A percentile compares a stretch with the other conserved stretches of the same genome.
phyloP scores from a whole-genome alignment of 2,113 vertebrate genomes.

The Puntigrus tetrazona region DNA sequence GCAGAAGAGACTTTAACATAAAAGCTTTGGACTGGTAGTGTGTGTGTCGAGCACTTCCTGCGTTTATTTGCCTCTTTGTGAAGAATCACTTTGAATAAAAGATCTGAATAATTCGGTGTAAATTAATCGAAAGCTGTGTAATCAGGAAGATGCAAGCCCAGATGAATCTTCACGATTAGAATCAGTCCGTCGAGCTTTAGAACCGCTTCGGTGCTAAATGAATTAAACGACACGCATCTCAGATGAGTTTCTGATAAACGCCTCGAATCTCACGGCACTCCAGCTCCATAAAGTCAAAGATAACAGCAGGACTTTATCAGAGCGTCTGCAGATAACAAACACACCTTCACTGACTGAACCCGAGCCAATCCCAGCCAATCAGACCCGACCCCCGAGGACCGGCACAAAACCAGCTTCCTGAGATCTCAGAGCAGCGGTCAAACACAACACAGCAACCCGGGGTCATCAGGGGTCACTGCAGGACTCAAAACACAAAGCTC shows the following conservation, averaged over 20 bases:
- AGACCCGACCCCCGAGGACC: too few relatives aligned
- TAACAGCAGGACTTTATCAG: not conserved
- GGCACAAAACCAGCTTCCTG: not conserved
- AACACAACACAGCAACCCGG: not conserved
- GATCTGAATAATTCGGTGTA: not conserved
- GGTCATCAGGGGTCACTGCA: not conserved
- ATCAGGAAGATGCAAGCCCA: not conserved
- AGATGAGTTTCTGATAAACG: not conserved
- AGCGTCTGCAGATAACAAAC: not conserved
- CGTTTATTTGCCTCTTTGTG: too few relatives aligned
- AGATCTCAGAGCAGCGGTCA: not conserved
- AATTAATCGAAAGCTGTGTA: not conserved
- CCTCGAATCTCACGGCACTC: not conserved
- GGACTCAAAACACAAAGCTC: not conserved
- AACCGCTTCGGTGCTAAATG: not conserved
- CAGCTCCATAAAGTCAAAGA: not conserved
- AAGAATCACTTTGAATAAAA: too few relatives aligned
- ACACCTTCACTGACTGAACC: not conserved
- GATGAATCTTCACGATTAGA: not conserved
- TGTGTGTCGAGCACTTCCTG: too few relatives aligned
- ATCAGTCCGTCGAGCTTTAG: not conserved
- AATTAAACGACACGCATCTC: not conserved
- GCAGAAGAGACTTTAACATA: too few relatives aligned
- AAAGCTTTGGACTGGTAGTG: too few relatives aligned
- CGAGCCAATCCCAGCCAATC: too few relatives aligned